Evolutionary conservation across 2,888 invertebrate species (phyloP), one percentile per base, ranked within the genome.

Genomic region (Leucoptera coffeella): DNA sequence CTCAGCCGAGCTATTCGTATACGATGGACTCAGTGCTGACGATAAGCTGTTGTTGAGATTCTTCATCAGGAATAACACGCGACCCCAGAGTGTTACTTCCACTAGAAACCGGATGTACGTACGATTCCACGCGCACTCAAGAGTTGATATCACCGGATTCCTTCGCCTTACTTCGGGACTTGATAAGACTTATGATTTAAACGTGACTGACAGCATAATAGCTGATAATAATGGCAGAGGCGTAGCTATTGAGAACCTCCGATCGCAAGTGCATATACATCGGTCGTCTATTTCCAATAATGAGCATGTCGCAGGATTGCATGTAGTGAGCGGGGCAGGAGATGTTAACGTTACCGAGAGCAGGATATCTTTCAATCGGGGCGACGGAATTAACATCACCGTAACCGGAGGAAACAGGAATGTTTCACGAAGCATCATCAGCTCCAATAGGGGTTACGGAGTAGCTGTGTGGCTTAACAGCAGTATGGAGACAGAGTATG

Each of bases 341-440:
- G 94, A 96, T 51, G 78, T 99, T 0, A 94, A 96, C 51, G 75
- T 99, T 3, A 95, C 96, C 12, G 82, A 86, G 40, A 91, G 92
- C 35, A 75, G 83, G 40, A 84, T 99, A 36, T 85, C 86, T 11
- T 85, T 89, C 39, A 99, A 99, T 50, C 78, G 82, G 45, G 94
- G 93, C 2, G 93, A 93, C 43, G 99, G 97, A 1, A 75, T 99
- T 7, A 99, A 99, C 51, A 83, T 99, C 8, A 94, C 95, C 0
- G 91, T 91, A 32, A 86, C 89, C 3, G 97, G 99, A 1, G 99
- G 99, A 1, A 86, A 85, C 40, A 77, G 92, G 34, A 94, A 97
- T 44, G 77, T 99, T 32, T 95, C 96, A 8, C 75, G 82, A 38
- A 86, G 90, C 23, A 82, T 80, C 14, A 64, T 99, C 13, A 85